A percentile compares a stretch with the other conserved stretches of the same genome.
Conservation (phyloP, 2,113 vertebrate genomes). For the Centropus bengalensis region DNA sequence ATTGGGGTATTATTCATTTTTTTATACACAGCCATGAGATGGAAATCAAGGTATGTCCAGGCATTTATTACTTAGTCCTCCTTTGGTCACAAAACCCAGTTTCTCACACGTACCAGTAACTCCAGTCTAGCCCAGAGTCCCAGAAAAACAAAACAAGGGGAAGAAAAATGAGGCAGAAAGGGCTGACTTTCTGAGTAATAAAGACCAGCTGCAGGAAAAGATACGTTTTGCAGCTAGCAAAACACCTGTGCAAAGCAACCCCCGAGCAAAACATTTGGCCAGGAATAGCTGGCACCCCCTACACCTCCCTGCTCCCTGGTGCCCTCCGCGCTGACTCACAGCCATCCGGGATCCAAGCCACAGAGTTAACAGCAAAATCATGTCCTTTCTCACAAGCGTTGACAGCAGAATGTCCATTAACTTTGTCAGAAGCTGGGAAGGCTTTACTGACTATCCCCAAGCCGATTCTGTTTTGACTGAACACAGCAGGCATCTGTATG, state of each 20-base stretch:
- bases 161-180: not conserved
- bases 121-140: not conserved
- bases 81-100: not conserved
- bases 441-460: not conserved
- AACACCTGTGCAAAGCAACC: not conserved
- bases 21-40: not conserved
- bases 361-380: not conserved
- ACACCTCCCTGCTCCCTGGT: not conserved
- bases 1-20: not conserved
- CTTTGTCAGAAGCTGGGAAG: not conserved
- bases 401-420: not conserved
- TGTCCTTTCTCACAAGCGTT: accelerated
- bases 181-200: not conserved
- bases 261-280: not conserved
- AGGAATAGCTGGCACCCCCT: not conserved
- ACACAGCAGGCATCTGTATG: not conserved
- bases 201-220: not conserved
- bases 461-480: not conserved
- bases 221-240: not conserved
- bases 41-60: not conserved
- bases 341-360: not conserved
- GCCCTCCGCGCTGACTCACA: not conserved
- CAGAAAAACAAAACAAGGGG: not conserved
- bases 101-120: not conserved
- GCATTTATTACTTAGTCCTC: not conserved